Evolutionary conservation across 64 coral and sea anemone species (phyloP), one percentile per base, ranked within the genome.

Genomic region (Stichodactyla helianthus): DNA sequence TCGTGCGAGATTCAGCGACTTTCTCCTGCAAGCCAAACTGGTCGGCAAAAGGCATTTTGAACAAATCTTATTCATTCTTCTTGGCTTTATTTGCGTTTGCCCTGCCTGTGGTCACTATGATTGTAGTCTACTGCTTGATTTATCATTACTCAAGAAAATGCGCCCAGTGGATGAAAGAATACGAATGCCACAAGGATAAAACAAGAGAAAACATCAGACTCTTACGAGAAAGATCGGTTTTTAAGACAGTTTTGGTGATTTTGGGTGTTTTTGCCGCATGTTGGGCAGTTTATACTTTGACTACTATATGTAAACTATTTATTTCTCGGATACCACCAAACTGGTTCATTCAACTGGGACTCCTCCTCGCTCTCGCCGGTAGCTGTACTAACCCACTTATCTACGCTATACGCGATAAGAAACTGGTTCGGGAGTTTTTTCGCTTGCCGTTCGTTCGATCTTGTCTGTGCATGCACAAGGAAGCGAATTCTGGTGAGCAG

Each of bases 1-100:
- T 96, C 44, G 82, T 93, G 0, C 77, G 88, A 50, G 94, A 96
- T 10, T 61, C 79, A 7, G 81, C 77, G 8, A 96, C 94, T 26
- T 77, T 89, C 81, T 80, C 94, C 8, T 96, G 94, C 83, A 96
- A 96, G 79, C 94, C 94, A 53, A 90, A 96, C 88, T 96, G 94
- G 94, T 82, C 88, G 85, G 94, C 94, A 14, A 44, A 55, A 20
- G 79, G 87, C 10, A 70, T 96, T 5, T 88, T 81, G 76, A 93
- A 93, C 59, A 85, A 68, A 55, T 87, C 56, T 18, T 96, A 90
- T 54, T 90, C 94, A 8, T 81, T 96, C 14, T 78, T 91, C 9
- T 65, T 96, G 55, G 91, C 90, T 53, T 78, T 77, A 9, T 93
- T 96, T 85, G 85, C 91, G 15, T 96, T 96, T 53, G 94, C 84